Evolutionary conservation across 2,888 invertebrate species (phyloP).

Genomic region (Melanotus villosus): DNA sequence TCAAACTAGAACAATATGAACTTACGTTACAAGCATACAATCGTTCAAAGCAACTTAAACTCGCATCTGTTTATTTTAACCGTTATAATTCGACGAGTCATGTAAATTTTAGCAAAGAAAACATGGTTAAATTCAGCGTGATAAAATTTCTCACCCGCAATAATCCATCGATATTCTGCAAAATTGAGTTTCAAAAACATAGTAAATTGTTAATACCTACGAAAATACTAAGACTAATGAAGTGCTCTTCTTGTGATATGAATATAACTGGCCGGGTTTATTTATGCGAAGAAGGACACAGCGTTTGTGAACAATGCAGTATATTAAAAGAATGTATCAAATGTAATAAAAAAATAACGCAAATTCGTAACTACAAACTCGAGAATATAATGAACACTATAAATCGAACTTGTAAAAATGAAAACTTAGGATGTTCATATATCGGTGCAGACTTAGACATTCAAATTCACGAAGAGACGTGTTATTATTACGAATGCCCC

Average conservation of each 20-base stretch:
- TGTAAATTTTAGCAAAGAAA: neutral
- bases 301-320: neutral
- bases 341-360: neutral
- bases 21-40: neutral
- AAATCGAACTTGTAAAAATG: neutral
- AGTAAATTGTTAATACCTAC: neutral
- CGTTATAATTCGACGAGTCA: neutral
- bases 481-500: neutral
- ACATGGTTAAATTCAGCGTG: neutral
- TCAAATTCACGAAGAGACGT: neutral
- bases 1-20: neutral
- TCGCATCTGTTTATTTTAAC: neutral
- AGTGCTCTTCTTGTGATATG: too few relatives aligned
- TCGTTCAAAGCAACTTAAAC: neutral
- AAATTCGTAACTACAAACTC: neutral
- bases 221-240: neutral
- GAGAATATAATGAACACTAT: neutral
- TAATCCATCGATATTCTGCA: neutral
- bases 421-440: neutral
- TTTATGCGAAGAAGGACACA: neutral
- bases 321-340: neutral
- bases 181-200: neutral
- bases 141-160: neutral
- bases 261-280: too few relatives aligned
- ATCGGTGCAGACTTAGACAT: neutral